phyloP scores from a whole-genome alignment of 2,888 invertebrate genomes.

The Drosophila neutralis region DNA sequence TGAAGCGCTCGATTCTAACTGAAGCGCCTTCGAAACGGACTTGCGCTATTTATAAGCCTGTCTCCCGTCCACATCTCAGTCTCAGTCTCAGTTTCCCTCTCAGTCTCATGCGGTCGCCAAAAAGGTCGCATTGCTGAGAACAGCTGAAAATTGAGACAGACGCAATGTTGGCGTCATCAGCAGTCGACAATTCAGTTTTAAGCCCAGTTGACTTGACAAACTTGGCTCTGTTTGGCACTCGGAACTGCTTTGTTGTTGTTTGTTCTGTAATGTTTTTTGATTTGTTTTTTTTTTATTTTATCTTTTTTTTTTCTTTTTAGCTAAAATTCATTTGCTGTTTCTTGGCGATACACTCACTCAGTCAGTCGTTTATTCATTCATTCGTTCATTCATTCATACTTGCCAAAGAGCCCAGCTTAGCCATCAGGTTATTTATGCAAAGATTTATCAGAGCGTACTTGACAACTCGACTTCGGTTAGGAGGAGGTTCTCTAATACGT shows the following conservation, averaged over 20 bases:
- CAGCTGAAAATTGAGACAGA: slow-evolving; percentile 67
- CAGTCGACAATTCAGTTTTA: slow-evolving; percentile 26
- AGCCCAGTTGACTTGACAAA: slow-evolving; percentile 66
- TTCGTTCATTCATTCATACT: slow-evolving; percentile 46
- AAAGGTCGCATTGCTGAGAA: slow-evolving; percentile 57
- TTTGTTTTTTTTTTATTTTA: slow-evolving; percentile 25
- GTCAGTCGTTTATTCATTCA: slow-evolving; percentile 48
- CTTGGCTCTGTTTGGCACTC: slow-evolving; percentile 69
- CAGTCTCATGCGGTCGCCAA: slow-evolving; percentile 28
- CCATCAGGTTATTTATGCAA: slow-evolving; percentile 62
- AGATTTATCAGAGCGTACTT: slow-evolving; percentile 64
- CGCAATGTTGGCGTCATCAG: slow-evolving; percentile 72
- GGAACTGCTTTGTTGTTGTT: slow-evolving; percentile 63
- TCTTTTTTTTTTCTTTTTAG: slow-evolving; percentile 49
- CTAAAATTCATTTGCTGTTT: slow-evolving; percentile 58
- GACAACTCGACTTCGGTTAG: slow-evolving; percentile 50
- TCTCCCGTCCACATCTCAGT: slow-evolving; percentile 21
- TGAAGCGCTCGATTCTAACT: slow-evolving; percentile 68
- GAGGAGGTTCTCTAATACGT: slow-evolving; percentile 48
- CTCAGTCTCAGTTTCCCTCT: slow-evolving; percentile 5
- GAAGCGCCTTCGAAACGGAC: slow-evolving; percentile 66
- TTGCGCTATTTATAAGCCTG: slow-evolving; percentile 71
- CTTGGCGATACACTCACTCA: slow-evolving; percentile 46
- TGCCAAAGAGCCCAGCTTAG: slow-evolving; percentile 43
- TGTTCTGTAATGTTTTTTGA: slow-evolving; percentile 33